Evolutionary conservation across 2,888 invertebrate species (phyloP), one percentile per base, ranked within the genome.

Genomic region (Plebejus melissa): DNA sequence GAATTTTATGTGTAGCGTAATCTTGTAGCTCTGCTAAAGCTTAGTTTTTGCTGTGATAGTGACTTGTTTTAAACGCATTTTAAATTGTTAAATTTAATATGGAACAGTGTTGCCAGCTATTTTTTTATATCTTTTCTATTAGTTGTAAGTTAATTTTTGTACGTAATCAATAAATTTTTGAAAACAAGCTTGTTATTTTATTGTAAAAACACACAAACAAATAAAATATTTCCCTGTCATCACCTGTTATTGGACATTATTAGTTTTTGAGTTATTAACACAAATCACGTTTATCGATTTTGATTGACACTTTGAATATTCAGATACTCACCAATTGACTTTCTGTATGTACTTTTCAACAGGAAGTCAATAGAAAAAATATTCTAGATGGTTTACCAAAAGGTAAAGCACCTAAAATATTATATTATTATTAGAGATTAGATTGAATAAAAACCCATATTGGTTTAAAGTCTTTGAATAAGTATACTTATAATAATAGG

Each of bases 221-320:
- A 82, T 76, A 79, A 83, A 32, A 65, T 13, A 65, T 32, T 81
- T 80, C 78, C 83, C 82, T 79, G 79, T 82, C 79, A 81, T 79
- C 80, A 82, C 82, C 81, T 77, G 79, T 81, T 84, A 82, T 81
- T 82, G 81, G 82, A 87, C 84, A 83, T 81, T 81, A 83, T 82
- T 84, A 82, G 84, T 88, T 88, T 88, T 82, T 84, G 83, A 85
- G 88, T 90, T 90, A 90, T 90, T 90, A 90, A 90, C 86, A 89
- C 85, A 86, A 72, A 54, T 78, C 79, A 78, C 78, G 76, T 77
- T 79, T 84, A 85, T 88, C 83, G 83, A 82, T 83, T 81, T 88
- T 86, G 92, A 93, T 93, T 93, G 93, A 92, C 93, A 93, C 93
- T 93, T 91, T 93, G 91, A 91, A 93, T 86, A 79, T 79, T 65